These are phyloP conservation scores for Gymnocephalus cernua DNA, from an alignment of 2,113 vertebrate genomes.

Conservation along the genomic window DNA sequence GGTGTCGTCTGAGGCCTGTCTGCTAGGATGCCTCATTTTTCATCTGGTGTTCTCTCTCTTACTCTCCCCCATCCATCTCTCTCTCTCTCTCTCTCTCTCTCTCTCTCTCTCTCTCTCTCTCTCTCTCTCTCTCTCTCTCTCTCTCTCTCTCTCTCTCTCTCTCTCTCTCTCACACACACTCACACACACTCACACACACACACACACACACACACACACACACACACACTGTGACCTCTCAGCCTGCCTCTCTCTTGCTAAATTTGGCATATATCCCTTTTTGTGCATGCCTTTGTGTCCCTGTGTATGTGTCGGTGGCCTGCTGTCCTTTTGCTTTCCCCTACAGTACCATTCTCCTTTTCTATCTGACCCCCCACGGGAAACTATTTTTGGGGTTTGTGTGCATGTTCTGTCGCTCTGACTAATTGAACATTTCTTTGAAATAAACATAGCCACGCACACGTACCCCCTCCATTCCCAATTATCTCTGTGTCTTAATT, in stretches of 20 bases:
- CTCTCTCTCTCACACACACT: too few relatives aligned
- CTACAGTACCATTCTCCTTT: conserved; percentile 45
- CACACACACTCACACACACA: too few relatives aligned
- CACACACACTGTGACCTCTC: conserved; percentile 45
- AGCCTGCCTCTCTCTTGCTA: conserved; percentile 53
- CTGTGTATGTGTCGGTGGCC: conserved; percentile 31
- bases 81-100: neutral
- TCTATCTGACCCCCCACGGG: conserved; percentile 5
- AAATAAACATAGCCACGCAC: conserved; percentile 62
- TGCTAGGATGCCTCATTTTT: conserved; percentile 74
- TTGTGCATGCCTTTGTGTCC: conserved; percentile 35
- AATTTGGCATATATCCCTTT: conserved; percentile 62
- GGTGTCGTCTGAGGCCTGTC: conserved; percentile 68
- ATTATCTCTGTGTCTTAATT: conserved; percentile 81
- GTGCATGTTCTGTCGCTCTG: conserved; percentile 38
- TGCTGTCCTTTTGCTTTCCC: conserved; percentile 50
- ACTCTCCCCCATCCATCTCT: neutral
- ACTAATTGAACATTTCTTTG: conserved; percentile 70
- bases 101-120: conserved; percentile 44
- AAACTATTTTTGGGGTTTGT: conserved; percentile 25
- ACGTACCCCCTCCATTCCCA: conserved; percentile 40
- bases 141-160: too few relatives aligned
- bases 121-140: conserved; percentile 13
- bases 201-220: too few relatives aligned
- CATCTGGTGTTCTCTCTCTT: conserved; percentile 55